Evolutionary conservation across 2,888 invertebrate species (phyloP).

Genomic region (Microctonus brassicae): DNA sequence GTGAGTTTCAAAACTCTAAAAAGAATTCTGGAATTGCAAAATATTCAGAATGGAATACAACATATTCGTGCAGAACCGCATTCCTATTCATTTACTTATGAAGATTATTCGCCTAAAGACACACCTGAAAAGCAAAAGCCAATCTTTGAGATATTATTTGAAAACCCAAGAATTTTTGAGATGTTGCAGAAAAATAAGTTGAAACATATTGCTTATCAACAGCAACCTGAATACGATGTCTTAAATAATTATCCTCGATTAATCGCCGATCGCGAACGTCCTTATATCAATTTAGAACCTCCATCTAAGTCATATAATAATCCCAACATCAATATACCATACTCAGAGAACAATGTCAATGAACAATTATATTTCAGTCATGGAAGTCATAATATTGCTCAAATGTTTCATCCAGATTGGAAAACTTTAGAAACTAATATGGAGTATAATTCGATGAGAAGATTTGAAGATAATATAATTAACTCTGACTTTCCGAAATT

Average conservation of each 20-base stretch:
- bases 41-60: slow-evolving; percentile 19
- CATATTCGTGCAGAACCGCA: slow-evolving; percentile 34
- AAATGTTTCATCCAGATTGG: neutral
- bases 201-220: slow-evolving; percentile 40
- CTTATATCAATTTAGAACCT: slow-evolving; percentile 28
- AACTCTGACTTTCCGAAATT: neutral
- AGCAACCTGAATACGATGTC: slow-evolving; percentile 38
- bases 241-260: slow-evolving; percentile 34
- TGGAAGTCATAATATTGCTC: neutral
- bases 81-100: slow-evolving; percentile 36
- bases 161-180: slow-evolving; percentile 47
- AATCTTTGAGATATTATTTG: slow-evolving; percentile 45
- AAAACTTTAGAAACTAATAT: slow-evolving; percentile 23
- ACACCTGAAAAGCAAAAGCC: slow-evolving; percentile 47
- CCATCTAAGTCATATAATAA: slow-evolving; percentile 2
- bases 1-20: slow-evolving; percentile 53
- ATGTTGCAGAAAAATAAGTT: slow-evolving; percentile 47
- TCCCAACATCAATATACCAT: slow-evolving; percentile 28
- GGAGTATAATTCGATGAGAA: slow-evolving; percentile 21
- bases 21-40: slow-evolving; percentile 53
- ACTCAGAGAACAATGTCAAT: slow-evolving; percentile 26
- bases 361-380: slow-evolving; percentile 32
- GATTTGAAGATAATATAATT: slow-evolving; percentile 25
- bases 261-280: slow-evolving; percentile 15
- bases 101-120: slow-evolving; percentile 45